Base-by-base conservation (phyloP, 2,797 vertebrate genomes). In the Parambassis ranga region DNA sequence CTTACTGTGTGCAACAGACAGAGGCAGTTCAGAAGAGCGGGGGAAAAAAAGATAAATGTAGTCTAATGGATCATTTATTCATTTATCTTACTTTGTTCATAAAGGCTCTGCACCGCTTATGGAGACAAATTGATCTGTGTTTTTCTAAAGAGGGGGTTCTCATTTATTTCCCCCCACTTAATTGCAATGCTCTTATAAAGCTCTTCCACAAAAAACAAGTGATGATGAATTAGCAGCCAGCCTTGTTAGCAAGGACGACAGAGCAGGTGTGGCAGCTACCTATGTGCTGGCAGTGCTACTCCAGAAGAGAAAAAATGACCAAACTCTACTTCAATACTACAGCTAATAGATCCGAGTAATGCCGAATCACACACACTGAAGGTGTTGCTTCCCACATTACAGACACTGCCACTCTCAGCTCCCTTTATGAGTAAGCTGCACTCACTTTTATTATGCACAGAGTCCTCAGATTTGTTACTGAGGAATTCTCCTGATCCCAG, bases 61-160 rank as follows among this genome's bases (percentile, higher is more conserved):
- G 37, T 51, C 14, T 20, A 56, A 65, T 47, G 32, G 23, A 65
- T 62, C 1, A 26, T 56, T 41, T 38, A 31, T 51, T 52, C n/a
- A 77, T 70, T 71, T 23, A 64, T 73, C 65, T 43, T 43, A 35
- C 35, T 72, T 80, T 57, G 51, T 38, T 39, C 47, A 24, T 46
- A 59, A 35, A 47, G 13, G 7, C 9, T 10, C 6, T 27, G 5
- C 4, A 52, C 48, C 75, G 57, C 62, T 75, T 69, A 76, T 63
- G 26, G 49, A 80, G 65, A 82, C 55, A 74, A 71, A 80, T 48
- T 48, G 42, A 55, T 36, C 77, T 43, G 18, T 36, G 35, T 23
- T 66, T 70, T 72, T 28, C 65, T 65, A 53, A 69, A 69, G 26
- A 10, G 7, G 27, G 23, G 20, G 18, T 36, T 49, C 58, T 76